Evolutionary conservation across 2,797 vertebrate species (phyloP), one percentile per base, ranked within the genome.

Genomic region (Rhynchotus rufescens): DNA sequence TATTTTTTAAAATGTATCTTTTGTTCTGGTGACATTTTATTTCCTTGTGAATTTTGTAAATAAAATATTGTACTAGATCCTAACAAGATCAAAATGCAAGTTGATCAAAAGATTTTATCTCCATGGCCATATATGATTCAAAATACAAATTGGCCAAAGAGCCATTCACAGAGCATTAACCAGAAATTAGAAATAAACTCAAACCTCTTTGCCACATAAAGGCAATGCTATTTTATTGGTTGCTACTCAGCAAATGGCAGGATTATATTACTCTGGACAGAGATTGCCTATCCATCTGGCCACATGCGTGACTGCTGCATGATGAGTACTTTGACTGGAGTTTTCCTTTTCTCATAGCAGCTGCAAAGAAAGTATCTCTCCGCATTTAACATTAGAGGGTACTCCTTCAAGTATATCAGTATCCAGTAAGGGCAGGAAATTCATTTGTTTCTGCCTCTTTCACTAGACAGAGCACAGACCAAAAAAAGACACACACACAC

Each of bases 241-340:
- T 93, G 67, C 60, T 86, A 83, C 96, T 97, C 93, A 97, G 90
- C 32, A 93, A 96, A 92, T 78, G 36, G 16, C 56, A 93, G 90
- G 40, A 76, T 94, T 93, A 86, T 82, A 64, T 91, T 89, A 91
- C 45, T 93, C 23, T 87, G 94, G 75, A 96, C 64, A 90, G 83
- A 96, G 54, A 65, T 62, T 96, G 44, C 78, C 80, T 75, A 28
- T 93, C 87, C 89, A 96, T 94, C 89, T 95, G 92, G 84, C 92
- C 78, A 86, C 52, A 90, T 32, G 51, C 17, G 36, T 76, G 42
- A 61, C 93, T 85, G 65, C 67, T 86, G 79, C 52, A 61, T 87
- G n/a, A 66, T 65, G 47, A 47, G 12, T 60, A 34, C 73, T 88
- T 87, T 88, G 85, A 91, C 69, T 67, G 80, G 30, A 61, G 73